phyloP scores from a whole-genome alignment of 2,113 vertebrate species.

The Aegypius monachus region DNA sequence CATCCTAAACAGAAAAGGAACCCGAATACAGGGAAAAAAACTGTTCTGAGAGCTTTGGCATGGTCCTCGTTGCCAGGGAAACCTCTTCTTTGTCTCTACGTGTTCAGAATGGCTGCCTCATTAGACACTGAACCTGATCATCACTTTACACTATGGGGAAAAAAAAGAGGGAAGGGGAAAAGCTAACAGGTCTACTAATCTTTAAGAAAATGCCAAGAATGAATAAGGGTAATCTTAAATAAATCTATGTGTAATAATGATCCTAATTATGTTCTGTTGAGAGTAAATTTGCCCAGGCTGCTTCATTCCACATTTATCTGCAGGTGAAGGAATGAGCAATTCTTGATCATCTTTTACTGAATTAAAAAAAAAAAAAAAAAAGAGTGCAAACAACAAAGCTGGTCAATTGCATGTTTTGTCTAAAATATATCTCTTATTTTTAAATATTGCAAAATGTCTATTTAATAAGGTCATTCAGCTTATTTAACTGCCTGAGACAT shows the following conservation, averaged over 20 bases:
- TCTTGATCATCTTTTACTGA: not conserved
- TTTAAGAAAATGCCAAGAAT: conserved; percentile 51
- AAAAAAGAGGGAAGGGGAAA: conserved; percentile 10
- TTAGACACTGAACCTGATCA: conserved; percentile 70
- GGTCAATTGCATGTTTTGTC: not conserved
- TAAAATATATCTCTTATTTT: not conserved
- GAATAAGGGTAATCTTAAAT: not conserved
- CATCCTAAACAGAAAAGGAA: conserved; percentile 68
- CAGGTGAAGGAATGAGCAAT: conserved; percentile 1
- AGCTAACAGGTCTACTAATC: conserved; percentile 48
- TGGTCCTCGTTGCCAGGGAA: conserved; percentile 77
- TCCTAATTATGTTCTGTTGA: not conserved
- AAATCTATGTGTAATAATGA: not conserved
- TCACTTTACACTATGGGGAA: not conserved
- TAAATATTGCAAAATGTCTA: not conserved
- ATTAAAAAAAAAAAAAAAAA: not conserved
- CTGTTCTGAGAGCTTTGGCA: conserved; percentile 72
- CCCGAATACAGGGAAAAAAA: conserved; percentile 52
- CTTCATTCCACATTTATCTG: not conserved
- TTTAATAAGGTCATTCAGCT: not conserved
- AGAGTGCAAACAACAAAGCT: not conserved
- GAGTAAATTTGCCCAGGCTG: conserved; percentile 9
- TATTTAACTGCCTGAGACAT: not conserved
- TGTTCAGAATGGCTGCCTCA: conserved; percentile 77
- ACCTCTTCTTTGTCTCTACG: conserved; percentile 80